phyloP scores from a whole-genome alignment of 2,113 vertebrate genomes.

The Bufo gargarizans region DNA sequence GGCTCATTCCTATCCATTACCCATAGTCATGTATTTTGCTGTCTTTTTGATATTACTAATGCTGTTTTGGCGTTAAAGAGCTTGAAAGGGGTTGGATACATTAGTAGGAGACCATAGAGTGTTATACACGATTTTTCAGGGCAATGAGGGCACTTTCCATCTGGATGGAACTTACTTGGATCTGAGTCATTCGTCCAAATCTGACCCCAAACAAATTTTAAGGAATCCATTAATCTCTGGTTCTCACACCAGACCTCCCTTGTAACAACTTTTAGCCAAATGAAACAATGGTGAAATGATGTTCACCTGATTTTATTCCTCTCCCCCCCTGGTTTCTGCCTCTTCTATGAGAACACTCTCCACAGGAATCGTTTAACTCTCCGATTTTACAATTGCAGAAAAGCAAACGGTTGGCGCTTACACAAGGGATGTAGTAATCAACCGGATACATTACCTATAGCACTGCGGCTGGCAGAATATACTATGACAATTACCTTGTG shows the following conservation, averaged over 20 bases:
- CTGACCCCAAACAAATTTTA: background rate
- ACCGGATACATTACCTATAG: background rate
- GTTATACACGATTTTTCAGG: no score
- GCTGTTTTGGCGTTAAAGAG: no score
- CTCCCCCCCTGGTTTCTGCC: background rate
- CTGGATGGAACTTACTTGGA: no score
- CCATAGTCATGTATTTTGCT: no score
- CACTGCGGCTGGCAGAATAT: background rate
- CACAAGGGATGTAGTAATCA: background rate
- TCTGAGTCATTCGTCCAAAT: no score
- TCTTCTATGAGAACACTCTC: background rate
- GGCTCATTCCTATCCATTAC: no score
- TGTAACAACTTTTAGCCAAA: background rate
- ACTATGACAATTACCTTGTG: constrained; percentile 12
- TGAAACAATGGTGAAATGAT: background rate
- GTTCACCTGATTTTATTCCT: background rate
- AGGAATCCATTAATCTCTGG: background rate
- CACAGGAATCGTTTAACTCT: background rate
- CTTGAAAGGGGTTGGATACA: no score
- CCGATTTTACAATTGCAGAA: background rate
- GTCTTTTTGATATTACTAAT: no score
- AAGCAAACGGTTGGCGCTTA: background rate
- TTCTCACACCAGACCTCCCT: background rate
- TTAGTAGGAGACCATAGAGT: no score
- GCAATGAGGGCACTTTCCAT: no score